These are phyloP conservation scores for Lucifuga dentata DNA, from an alignment of 2,113 vertebrate species.

Conservation along the genomic window DNA sequence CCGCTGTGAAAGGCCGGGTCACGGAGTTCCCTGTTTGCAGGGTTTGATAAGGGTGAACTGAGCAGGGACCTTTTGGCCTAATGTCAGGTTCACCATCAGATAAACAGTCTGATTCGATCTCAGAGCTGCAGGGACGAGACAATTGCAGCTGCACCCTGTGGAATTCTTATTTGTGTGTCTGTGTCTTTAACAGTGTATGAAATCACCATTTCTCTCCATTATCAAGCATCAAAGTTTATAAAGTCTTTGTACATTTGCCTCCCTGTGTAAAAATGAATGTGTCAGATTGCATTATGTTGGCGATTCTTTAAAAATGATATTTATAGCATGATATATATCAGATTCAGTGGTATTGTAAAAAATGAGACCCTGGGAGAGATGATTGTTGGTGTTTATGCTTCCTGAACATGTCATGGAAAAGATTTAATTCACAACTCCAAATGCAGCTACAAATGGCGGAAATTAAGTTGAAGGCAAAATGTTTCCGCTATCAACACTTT, in stretches of 20 bases:
- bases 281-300: background rate
- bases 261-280: background rate
- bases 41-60: constrained; percentile 70
- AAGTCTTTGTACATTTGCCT: background rate
- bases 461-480: no score
- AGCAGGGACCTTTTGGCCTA: constrained; percentile 70
- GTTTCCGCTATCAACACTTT: no score
- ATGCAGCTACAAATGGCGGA: background rate
- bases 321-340: no score
- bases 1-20: constrained; percentile 48
- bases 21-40: constrained; percentile 59
- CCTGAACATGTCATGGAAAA: background rate
- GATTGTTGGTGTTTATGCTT: background rate
- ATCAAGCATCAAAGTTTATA: no score
- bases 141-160: constrained; percentile 61
- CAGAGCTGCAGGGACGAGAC: constrained; percentile 49
- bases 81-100: constrained; percentile 77
- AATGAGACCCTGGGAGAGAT: background rate
- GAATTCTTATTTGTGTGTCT: constrained; percentile 55
- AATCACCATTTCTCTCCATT: no score
- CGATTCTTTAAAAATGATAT: background rate
- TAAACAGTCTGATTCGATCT: constrained; percentile 75
- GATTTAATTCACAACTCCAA: background rate
- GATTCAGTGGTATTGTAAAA: no score
- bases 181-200: no score